Evolutionary conservation across 2,888 invertebrate genomes (phyloP).

Genomic region (Nymphalis polychloros): DNA sequence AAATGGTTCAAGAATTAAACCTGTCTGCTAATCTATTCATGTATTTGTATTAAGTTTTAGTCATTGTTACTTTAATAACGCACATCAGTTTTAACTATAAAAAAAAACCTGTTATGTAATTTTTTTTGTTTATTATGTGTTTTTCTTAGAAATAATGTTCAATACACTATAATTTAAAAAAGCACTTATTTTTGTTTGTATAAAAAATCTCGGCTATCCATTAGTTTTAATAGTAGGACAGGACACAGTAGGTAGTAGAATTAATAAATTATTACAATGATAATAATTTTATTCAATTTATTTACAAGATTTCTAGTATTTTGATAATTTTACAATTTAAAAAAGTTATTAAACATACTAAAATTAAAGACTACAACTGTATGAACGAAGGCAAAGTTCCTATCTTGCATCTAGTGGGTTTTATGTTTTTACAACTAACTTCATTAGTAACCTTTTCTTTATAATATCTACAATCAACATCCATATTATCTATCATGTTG

Average conservation of each 20-base stretch:
- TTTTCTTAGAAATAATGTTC: too few species aligned
- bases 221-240: neutral
- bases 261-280: neutral
- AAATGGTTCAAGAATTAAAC: conserved; percentile 74
- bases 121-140: neutral
- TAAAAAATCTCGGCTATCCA: neutral
- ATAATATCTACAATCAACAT: conserved; percentile 63
- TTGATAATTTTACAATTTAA: neutral
- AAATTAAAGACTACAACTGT: conserved; percentile 46
- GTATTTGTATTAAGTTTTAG: neutral
- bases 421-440: conserved; percentile 54
- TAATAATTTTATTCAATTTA: neutral
- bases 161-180: neutral
- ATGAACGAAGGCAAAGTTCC: conserved; percentile 72
- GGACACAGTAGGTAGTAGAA: neutral
- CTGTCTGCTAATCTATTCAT: neutral
- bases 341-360: neutral
- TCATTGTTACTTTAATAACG: neutral
- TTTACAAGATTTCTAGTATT: neutral
- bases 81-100: neutral
- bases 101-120: neutral
- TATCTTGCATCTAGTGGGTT: conserved; percentile 71
- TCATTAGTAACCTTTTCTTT: conserved; percentile 47
- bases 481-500: conserved; percentile 26
- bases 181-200: neutral